Evolutionary conservation across 2,888 invertebrate species (phyloP).

Genomic region (Trissoscelio sp.): DNA sequence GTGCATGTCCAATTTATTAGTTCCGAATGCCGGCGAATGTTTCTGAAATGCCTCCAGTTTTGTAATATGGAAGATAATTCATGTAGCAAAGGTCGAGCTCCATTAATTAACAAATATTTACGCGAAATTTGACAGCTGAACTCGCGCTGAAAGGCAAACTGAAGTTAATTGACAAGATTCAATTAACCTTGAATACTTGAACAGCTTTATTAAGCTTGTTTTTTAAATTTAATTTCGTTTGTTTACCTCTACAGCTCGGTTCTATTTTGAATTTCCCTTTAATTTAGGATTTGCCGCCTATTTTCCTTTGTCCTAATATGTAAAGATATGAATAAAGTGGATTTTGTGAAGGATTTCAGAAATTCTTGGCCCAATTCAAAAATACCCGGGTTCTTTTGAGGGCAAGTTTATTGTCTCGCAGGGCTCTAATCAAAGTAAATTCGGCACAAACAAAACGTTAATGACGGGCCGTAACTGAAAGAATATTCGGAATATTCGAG

Average conservation of each 20-base stretch:
- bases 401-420: neutral
- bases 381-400: neutral
- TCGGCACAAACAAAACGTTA: constrained; percentile 28
- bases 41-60: constrained; percentile 17
- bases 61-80: constrained; percentile 21
- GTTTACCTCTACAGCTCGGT: too few relatives aligned
- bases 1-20: constrained; percentile 21
- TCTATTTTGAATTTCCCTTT: too few relatives aligned
- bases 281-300: too few relatives aligned
- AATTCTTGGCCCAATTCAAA: too few relatives aligned
- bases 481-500: constrained; percentile 50
- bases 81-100: neutral
- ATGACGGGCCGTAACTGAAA: constrained; percentile 32
- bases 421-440: constrained; percentile 20
- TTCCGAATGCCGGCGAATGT: constrained; percentile 1
- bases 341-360: too few relatives aligned
- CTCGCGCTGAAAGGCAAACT: neutral
- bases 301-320: too few relatives aligned
- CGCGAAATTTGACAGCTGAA: neutral
- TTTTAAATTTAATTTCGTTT: too few relatives aligned
- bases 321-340: too few relatives aligned
- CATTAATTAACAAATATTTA: constrained; percentile 35
- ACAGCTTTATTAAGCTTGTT: neutral
- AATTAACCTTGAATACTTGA: neutral
- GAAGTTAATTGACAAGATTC: constrained; percentile 16